phyloP scores from a whole-genome alignment of 2,113 vertebrate species.

The Sturnus vulgaris region DNA sequence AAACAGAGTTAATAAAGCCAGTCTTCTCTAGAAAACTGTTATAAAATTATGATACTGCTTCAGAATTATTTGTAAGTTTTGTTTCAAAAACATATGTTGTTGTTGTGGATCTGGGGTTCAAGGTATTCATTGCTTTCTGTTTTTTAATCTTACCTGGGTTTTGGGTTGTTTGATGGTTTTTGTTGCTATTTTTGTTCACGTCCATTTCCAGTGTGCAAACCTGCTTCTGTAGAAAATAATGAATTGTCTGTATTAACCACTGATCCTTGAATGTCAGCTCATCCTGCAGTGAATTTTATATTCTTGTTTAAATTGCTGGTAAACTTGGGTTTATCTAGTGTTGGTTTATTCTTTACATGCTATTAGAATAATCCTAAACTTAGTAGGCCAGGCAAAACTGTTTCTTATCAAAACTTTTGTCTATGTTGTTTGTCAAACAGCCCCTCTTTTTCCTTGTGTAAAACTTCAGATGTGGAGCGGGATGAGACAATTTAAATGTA shows the following conservation, averaged over 20 bases:
- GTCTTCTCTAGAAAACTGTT: neutral
- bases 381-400: neutral
- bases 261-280: neutral
- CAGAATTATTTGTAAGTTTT: neutral
- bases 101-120: neutral
- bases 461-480: neutral
- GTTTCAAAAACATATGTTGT: neutral
- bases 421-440: neutral
- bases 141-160: neutral
- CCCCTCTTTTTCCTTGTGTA: accelerated
- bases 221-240: neutral
- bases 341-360: neutral
- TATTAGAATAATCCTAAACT: neutral
- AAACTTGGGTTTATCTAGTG: neutral
- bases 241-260: neutral
- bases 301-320: neutral
- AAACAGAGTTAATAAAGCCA: neutral
- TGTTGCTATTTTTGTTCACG: neutral
- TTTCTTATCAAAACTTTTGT: neutral
- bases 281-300: neutral
- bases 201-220: neutral
- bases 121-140: neutral
- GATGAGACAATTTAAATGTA: neutral
- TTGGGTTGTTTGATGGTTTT: neutral
- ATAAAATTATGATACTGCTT: neutral